phyloP scores from a whole-genome alignment of 2,888 invertebrate genomes.

The Ormyrus labotus region DNA sequence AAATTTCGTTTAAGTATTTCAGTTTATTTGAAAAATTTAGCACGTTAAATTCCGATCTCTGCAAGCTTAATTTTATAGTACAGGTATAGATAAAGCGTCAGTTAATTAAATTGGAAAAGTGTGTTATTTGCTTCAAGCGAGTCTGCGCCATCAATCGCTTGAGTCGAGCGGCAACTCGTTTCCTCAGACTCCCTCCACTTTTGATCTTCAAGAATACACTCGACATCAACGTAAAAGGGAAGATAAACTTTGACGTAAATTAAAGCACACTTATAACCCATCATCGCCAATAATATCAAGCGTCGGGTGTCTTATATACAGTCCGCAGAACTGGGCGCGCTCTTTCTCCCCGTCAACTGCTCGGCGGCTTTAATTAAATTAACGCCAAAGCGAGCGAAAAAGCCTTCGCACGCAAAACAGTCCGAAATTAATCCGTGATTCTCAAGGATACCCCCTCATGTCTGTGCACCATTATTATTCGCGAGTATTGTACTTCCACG shows the following conservation, averaged over 20 bases:
- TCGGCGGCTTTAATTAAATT: constrained; percentile 36
- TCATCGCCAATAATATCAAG: constrained; percentile 25
- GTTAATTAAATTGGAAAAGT: no score
- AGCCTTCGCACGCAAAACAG: neutral
- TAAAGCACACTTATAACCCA: neutral
- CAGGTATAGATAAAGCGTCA: no score
- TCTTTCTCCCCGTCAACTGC: neutral
- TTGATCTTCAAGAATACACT: neutral
- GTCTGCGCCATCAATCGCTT: no score
- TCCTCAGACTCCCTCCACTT: no score
- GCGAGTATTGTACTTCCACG: no score
- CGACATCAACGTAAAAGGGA: neutral
- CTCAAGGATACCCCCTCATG: neutral
- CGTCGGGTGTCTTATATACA: neutral
- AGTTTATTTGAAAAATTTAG: no score
- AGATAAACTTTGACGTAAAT: constrained; percentile 1
- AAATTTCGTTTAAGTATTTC: no score
- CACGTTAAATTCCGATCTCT: no score
- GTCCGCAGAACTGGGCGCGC: neutral
- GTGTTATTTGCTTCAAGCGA: no score
- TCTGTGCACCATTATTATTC: no score
- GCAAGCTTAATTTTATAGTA: no score
- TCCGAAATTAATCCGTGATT: constrained; percentile 25
- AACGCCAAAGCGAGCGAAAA: constrained; percentile 17
- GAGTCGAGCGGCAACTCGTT: no score